These are phyloP conservation scores for Caenorhabditis wallacei DNA, from an alignment of 2,888 invertebrate genomes.

Conservation along the genomic window DNA sequence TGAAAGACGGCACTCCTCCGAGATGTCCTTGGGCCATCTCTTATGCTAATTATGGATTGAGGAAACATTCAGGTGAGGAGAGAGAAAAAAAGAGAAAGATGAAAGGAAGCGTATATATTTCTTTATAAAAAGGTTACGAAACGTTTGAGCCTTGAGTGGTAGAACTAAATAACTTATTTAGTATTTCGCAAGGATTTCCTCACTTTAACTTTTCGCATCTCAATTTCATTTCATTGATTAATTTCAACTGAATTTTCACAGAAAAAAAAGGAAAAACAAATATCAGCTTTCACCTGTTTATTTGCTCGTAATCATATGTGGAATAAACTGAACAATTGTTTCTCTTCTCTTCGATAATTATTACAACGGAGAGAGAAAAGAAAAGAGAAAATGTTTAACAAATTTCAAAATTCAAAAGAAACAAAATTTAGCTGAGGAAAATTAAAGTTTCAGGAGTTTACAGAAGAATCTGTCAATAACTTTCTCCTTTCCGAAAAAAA, in stretches of 20 bases:
- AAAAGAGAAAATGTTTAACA: neutral
- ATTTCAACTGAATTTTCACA: neutral
- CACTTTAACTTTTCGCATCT: too few relatives aligned
- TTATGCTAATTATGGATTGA: constrained; percentile 53
- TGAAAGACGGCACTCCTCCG: constrained; percentile 3
- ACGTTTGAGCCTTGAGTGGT: too few relatives aligned
- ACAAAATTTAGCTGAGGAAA: neutral
- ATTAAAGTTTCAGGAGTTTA: neutral
- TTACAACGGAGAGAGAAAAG: constrained; percentile 19
- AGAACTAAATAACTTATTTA: too few relatives aligned
- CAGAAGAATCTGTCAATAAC: neutral
- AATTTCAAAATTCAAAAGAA: neutral
- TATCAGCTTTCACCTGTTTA: constrained; percentile 22
- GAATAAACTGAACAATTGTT: neutral
- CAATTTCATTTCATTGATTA: too few relatives aligned
- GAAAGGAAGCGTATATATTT: neutral
- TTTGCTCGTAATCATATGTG: constrained; percentile 6
- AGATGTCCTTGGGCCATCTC: constrained; percentile 42
- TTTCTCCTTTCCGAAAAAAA: constrained; percentile 8
- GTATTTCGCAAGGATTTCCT: too few relatives aligned
- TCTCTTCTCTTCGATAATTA: constrained; percentile 1
- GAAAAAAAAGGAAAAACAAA: neutral
- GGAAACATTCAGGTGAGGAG: constrained; percentile 35
- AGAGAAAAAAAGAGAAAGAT: neutral
- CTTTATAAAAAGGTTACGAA: neutral